These are phyloP conservation scores for Hypomesus transpacificus DNA, from an alignment of 2,113 vertebrate species.

Conservation along the genomic window DNA sequence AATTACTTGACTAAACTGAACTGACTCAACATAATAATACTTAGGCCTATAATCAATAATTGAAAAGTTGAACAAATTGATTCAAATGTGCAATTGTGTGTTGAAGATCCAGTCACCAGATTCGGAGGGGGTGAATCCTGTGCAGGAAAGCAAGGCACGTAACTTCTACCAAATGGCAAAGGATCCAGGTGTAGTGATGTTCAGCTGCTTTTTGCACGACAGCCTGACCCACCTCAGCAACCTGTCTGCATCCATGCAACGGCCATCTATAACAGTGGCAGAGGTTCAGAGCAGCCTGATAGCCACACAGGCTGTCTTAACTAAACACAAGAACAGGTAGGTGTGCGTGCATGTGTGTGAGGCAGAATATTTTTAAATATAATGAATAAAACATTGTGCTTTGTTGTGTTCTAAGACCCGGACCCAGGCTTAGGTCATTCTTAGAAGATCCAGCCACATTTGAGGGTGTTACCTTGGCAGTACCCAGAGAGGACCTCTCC, in stretches of 20 bases:
- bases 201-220: slow-evolving; percentile 3
- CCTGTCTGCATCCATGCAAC: background rate
- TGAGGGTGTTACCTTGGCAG: no score
- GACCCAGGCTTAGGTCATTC: no score
- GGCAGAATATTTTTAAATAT: background rate
- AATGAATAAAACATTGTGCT: background rate
- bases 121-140: background rate
- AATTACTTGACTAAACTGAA: no score
- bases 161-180: slow-evolving; percentile 2
- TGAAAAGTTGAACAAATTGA: background rate
- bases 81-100: background rate
- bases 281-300: slow-evolving; percentile 1
- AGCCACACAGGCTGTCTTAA: background rate
- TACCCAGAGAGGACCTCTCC: no score
- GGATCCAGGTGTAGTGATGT: background rate
- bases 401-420: no score
- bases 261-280: slow-evolving; percentile 10
- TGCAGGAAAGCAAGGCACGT: background rate
- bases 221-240: slow-evolving; percentile 11
- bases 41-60: background rate
- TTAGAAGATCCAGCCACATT: no score
- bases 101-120: background rate
- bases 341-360: background rate
- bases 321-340: slow-evolving; percentile 10
- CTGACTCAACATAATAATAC: background rate